Base-by-base conservation (phyloP, 1,140 invertebrate genomes). In the Colletes latitarsis region DNA sequence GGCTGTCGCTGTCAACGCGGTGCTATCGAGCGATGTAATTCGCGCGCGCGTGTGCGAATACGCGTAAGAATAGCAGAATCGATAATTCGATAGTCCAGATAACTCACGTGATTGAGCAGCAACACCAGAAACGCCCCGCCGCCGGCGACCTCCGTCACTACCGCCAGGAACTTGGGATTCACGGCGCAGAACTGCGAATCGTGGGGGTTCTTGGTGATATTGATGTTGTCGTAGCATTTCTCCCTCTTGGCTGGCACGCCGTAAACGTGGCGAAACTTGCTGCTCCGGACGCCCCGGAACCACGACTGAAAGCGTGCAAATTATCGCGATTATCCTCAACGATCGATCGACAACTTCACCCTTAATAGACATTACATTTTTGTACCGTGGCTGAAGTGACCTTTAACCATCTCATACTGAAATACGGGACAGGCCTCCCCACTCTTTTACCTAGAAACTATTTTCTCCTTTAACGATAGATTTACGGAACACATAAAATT, bases 241-340 rank as follows among this genome's bases (percentile, higher is more conserved):
- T 98, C 98, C 78, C 97, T 94, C 90, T 98, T 98, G 15, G 96
- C 96, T 5, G 97, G 96, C 83, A 97, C 96, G 6, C 98, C 98
- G 93, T 97, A 99, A 17, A 99, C 98, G 93, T 99, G 98, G 43
- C 98, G 96, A 93, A 98, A 99, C 91, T 98, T 98, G 60, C 97
- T 97, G 89, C 96, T 97, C 55, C 97, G 94, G 71, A 98, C 97
- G 41, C 97, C 97, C 66, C 96, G 95, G 91, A 97, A 98, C 95
- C 96, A 96, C 89, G 96, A 94, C 96, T 97, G 93, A 76, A 95
- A 75, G 58, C 46, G 55, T 41, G n/a, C 63, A 57, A n/a, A 66
- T 64, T 39, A 9, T 49, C 49, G 3, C 49, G 9, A 49, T 10
- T 8, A 46, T 30, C 30, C 30, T 1, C 30, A 2, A 30, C 30